Percentiles rank a stretch among this genome's conserved stretches.
phyloP scores from a whole-genome alignment of 2,888 invertebrate species.

The Epicampocera succincta region DNA sequence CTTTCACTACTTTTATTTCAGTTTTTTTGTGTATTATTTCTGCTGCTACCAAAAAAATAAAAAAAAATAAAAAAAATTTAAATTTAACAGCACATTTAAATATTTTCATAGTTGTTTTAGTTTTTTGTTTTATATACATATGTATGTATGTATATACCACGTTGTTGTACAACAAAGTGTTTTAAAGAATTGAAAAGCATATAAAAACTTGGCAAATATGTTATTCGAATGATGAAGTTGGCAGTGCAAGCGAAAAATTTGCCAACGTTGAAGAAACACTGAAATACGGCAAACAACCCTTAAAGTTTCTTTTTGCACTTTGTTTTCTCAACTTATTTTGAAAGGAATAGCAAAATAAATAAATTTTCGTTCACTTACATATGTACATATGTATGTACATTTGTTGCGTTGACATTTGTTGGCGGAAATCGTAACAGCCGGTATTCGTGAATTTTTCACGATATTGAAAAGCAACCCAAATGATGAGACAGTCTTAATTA shows the following conservation, averaged over 20 bases:
- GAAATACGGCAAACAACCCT: background rate
- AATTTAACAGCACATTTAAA: constrained; percentile 51
- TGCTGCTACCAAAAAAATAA: constrained; percentile 37
- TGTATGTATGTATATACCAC: constrained; percentile 7
- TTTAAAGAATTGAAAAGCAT: constrained; percentile 38
- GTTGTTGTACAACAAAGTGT: constrained; percentile 33
- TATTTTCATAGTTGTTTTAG: constrained; percentile 22
- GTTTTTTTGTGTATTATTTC: constrained; percentile 29
- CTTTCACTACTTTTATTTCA: constrained; percentile 67
- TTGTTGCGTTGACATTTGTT: too few species aligned
- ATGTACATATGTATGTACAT: too few species aligned
- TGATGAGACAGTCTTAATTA: too few species aligned
- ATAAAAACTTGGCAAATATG: constrained; percentile 56
- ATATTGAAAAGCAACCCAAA: too few species aligned
- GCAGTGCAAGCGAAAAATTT: constrained; percentile 37
- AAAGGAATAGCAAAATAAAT: constrained; percentile 2
- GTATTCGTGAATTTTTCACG: too few species aligned
- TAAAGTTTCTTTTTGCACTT: background rate
- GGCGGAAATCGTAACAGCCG: too few species aligned
- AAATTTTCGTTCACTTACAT: background rate
- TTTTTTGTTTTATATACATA: too few species aligned
- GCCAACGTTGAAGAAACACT: constrained; percentile 39
- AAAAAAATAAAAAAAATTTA: constrained; percentile 6
- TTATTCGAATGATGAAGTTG: constrained; percentile 30
- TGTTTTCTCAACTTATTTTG: too few species aligned